A percentile compares a stretch with the other conserved stretches of the same genome.
Evolutionary conservation across 2,797 vertebrate species (phyloP).

Genomic region (Anniella stebbinsi): DNA sequence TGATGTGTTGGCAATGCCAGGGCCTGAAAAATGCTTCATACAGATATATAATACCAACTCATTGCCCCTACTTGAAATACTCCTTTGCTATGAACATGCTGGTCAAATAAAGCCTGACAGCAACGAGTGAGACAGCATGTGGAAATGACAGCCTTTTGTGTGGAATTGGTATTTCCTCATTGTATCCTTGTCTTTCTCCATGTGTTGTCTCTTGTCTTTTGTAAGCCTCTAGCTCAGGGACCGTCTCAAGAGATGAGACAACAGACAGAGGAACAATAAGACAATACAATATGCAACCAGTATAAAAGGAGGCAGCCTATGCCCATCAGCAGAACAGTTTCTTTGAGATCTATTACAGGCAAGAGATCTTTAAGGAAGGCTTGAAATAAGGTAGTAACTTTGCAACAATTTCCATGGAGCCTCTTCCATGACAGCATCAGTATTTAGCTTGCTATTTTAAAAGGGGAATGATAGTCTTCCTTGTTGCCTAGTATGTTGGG

Average conservation of each 20-base stretch:
- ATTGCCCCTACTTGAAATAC: slow-evolving; percentile 6
- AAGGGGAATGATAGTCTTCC: neutral
- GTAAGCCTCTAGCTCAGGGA: slow-evolving; percentile 5
- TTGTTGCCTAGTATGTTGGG: neutral
- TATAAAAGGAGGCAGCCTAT: slow-evolving; percentile 12
- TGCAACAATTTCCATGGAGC: neutral
- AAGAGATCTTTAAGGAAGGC: neutral
- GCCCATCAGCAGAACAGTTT: neutral
- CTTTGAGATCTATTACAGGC: slow-evolving; percentile 5
- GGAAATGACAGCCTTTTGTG: slow-evolving; percentile 34
- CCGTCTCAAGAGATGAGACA: slow-evolving; percentile 11
- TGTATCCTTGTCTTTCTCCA: slow-evolving; percentile 30
- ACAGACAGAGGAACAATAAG: slow-evolving; percentile 35
- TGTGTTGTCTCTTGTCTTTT: slow-evolving; percentile 26
- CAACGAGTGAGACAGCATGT: slow-evolving; percentile 17
- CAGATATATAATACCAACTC: neutral
- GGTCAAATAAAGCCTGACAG: slow-evolving; percentile 27
- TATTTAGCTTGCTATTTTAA: neutral
- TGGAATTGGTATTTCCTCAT: neutral
- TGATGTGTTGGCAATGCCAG: slow-evolving; percentile 10
- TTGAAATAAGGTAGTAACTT: slow-evolving; percentile 11
- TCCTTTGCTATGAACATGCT: slow-evolving; percentile 26
- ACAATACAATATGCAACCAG: neutral
- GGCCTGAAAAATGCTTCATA: neutral
- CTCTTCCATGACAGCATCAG: neutral